These are phyloP conservation scores for Eriosoma lanigerum DNA, from an alignment of 1,140 invertebrate genomes.

Conservation along the genomic window DNA sequence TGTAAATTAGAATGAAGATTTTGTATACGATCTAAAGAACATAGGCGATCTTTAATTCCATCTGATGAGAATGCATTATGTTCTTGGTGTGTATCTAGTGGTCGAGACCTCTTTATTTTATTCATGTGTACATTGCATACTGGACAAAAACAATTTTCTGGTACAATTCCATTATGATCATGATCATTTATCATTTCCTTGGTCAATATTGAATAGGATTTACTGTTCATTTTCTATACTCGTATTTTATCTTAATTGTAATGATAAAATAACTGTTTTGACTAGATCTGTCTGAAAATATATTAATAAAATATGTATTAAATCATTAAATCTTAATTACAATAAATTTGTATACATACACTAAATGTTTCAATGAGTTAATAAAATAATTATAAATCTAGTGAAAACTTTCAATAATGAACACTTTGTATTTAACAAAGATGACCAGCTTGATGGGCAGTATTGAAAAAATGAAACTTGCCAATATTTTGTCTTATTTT, in stretches of 20 bases:
- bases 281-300: slow-evolving; percentile 2
- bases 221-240: slow-evolving; percentile 36
- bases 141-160: slow-evolving; percentile 37
- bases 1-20: slow-evolving; percentile 2
- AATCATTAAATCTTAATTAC: too few relatives aligned
- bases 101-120: slow-evolving; percentile 34
- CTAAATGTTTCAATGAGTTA: too few relatives aligned
- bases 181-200: slow-evolving; percentile 10
- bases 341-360: too few relatives aligned
- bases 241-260: not conserved
- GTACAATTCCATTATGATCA: slow-evolving; percentile 20
- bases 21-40: slow-evolving; percentile 20
- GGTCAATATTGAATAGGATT: slow-evolving; percentile 19
- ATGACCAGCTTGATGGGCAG: too few relatives aligned
- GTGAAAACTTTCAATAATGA: too few relatives aligned
- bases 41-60: slow-evolving; percentile 11
- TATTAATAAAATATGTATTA: too few relatives aligned
- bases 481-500: too few relatives aligned
- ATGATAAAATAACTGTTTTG: not conserved
- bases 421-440: too few relatives aligned
- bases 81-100: slow-evolving; percentile 37
- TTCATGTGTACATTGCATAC: slow-evolving; percentile 42
- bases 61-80: slow-evolving; percentile 29
- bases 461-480: too few relatives aligned
- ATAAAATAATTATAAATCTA: not conserved